Conservation (phyloP, 2,797 vertebrate species). For the Catharus ustulatus region DNA sequence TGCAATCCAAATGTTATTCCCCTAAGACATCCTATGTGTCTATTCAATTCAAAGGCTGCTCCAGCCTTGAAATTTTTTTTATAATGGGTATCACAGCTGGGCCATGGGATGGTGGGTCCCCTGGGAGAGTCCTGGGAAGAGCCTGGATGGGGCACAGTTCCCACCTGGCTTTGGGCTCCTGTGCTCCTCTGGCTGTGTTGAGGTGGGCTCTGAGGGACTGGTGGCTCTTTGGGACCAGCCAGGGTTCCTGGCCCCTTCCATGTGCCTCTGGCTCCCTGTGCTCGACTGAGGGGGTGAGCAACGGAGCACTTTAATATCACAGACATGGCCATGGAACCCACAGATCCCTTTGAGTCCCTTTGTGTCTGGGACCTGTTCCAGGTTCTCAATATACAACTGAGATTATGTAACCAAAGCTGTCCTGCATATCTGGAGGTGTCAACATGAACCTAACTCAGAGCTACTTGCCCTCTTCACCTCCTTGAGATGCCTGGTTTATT, state of each 20-base stretch:
- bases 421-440: background rate
- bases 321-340: background rate
- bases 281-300: background rate
- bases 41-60: background rate
- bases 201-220: background rate
- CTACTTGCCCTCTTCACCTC: background rate
- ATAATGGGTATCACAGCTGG: background rate
- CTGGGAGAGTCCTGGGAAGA: background rate
- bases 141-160: background rate
- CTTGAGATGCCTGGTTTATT: background rate
- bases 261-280: background rate
- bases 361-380: background rate
- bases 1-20: background rate
- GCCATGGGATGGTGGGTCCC: background rate
- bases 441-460: background rate
- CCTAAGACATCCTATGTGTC: background rate
- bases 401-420: background rate
- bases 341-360: accelerated
- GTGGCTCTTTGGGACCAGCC: background rate
- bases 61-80: background rate
- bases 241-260: background rate
- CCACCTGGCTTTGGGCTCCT: background rate
- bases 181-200: background rate
- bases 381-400: background rate
- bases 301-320: background rate